These are phyloP conservation scores for Orcinus orca DNA, from an alignment of 2,113 vertebrate genomes.

Conservation along the genomic window DNA sequence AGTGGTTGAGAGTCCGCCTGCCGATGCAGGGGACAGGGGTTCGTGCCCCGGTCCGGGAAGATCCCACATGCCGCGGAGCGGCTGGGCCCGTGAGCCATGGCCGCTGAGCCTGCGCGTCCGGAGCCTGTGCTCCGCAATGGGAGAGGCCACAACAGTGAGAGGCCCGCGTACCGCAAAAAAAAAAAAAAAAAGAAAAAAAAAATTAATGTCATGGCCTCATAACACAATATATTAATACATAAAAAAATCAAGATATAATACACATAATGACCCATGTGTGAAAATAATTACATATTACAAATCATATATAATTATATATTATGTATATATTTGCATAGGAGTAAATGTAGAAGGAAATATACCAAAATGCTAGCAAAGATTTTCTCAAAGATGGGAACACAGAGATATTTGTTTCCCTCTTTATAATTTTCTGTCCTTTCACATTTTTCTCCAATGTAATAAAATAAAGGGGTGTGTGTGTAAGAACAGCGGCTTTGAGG, in stretches of 20 bases:
- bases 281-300: background rate
- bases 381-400: background rate
- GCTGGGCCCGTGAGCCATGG: no score
- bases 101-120: no score
- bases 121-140: no score
- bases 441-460: background rate
- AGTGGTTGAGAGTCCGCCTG: no score
- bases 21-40: no score
- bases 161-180: no score
- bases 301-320: background rate
- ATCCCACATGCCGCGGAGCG: accelerated
- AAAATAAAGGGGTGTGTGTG: background rate
- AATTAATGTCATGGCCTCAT: background rate
- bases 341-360: background rate
- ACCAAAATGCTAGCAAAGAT: background rate
- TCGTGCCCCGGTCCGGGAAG: accelerated
- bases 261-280: background rate
- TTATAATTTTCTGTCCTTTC: background rate
- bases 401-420: background rate
- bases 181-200: no score
- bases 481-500: background rate
- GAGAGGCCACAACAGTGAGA: no score
- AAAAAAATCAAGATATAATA: background rate
- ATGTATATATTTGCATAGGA: background rate
- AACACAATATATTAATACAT: no score